Evolutionary conservation across 1,140 invertebrate genomes (phyloP).

Genomic region (Drosophila pseudoananassae): DNA sequence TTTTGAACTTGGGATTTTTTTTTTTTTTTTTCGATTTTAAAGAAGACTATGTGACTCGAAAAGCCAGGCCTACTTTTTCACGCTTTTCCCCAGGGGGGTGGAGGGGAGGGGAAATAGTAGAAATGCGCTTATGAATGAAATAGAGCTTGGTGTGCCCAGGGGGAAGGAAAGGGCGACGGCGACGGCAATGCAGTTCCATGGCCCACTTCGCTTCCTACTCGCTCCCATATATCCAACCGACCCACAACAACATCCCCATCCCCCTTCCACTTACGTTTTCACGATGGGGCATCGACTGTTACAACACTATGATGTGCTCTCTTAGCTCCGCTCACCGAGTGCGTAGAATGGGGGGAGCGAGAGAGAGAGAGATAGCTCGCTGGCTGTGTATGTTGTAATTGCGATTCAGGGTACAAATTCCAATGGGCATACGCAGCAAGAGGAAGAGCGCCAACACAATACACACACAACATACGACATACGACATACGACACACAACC

Average conservation of each 20-base stretch:
- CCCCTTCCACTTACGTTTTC: constrained; percentile 16
- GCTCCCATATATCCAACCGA: background rate
- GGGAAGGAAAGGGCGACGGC: constrained; percentile 13
- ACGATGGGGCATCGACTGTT: constrained; percentile 26
- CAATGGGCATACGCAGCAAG: constrained; percentile 72
- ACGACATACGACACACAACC: constrained; percentile 13
- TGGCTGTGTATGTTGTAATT: constrained; percentile 80
- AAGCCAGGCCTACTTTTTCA: constrained; percentile 36
- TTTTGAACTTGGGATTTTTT: constrained; percentile 25
- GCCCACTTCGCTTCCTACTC: background rate
- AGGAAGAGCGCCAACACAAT: constrained; percentile 33
- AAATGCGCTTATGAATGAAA: constrained; percentile 79
- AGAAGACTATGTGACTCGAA: background rate
- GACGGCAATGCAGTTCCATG: constrained; percentile 45
- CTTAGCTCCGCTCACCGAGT: constrained; percentile 13
- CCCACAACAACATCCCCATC: background rate
- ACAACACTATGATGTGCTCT: constrained; percentile 19
- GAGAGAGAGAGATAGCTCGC: constrained; percentile 10
- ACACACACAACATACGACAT: constrained; percentile 7
- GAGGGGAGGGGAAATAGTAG: constrained; percentile 20
- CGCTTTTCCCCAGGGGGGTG: constrained; percentile 9
- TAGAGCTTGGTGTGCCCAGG: constrained; percentile 36
- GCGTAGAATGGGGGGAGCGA: constrained; percentile 22
- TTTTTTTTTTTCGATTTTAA: too few relatives aligned
- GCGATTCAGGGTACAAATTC: constrained; percentile 79